phyloP scores from a whole-genome alignment of 1,140 invertebrate species.

The Pogonomyrmex californicus region DNA sequence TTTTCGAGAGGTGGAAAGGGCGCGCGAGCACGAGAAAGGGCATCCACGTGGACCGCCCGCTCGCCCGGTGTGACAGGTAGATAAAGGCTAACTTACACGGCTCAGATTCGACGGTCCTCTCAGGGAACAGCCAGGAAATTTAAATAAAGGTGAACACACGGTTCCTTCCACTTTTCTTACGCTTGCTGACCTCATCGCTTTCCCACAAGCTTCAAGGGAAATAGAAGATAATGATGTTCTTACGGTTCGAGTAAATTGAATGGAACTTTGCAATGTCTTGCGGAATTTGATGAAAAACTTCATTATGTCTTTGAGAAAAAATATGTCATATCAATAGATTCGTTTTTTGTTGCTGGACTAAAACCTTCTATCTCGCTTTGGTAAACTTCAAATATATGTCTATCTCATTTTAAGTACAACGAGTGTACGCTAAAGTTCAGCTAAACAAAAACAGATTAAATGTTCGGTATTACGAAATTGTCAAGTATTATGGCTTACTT shows the following conservation, averaged over 20 bases:
- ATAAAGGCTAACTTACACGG: constrained; percentile 53
- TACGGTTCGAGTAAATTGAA: neutral
- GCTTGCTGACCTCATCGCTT: constrained; percentile 41
- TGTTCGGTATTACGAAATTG: neutral
- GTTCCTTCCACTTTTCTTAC: neutral
- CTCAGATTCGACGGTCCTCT: constrained; percentile 30
- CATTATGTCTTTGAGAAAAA: neutral
- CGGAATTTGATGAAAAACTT: neutral
- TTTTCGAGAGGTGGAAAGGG: neutral
- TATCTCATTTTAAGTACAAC: too few relatives aligned
- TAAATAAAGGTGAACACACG: constrained; percentile 14
- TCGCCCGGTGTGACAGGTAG: constrained; percentile 31
- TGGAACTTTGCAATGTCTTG: neutral
- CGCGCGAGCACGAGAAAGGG: constrained; percentile 12
- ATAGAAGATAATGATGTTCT: constrained; percentile 32
- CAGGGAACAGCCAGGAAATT: constrained; percentile 6
- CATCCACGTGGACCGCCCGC: constrained; percentile 39
- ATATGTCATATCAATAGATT: constrained; percentile 11
- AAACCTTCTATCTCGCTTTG: too few relatives aligned
- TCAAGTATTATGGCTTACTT: neutral
- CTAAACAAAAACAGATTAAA: too few relatives aligned
- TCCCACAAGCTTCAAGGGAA: neutral
- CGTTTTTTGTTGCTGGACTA: too few relatives aligned
- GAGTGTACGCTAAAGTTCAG: too few relatives aligned
- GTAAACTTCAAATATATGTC: too few relatives aligned